Base-by-base conservation (phyloP, 2,888 invertebrate genomes). In the Herminia tarsipennalis region DNA sequence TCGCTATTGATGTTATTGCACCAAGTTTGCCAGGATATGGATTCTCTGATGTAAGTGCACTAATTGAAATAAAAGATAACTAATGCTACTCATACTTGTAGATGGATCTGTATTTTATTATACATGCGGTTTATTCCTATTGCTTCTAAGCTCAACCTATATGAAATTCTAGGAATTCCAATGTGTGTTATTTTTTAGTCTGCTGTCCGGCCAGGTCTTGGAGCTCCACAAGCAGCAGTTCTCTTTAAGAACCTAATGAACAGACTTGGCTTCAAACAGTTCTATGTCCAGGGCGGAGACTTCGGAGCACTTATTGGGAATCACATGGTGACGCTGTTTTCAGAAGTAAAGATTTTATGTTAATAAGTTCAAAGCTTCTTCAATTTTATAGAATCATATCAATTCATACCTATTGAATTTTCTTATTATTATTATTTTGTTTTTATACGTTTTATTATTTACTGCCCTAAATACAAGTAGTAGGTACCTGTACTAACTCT, bases 271-370 rank as follows among this genome's bases (percentile, higher is more conserved):
- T 92, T 89, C 72, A 75, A 93, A 13, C 89, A 93, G 69, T 96
- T 92, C 76, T 95, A 94, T 76, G 77, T 93, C 0, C 96, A 96
- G 37, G 86, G 83, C 0, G 96, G 97, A 0, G 97, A 97, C 78
- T 97, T 96, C 96, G 98, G 98, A 86, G 1, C 85, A 70, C 0
- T 78, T 85, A 66, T 96, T 2, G 71, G 73, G 0, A 62, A 47
- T 28, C 44, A 40, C 17, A 62, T 86, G 57, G 73, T 55, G 0
- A 85, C 83, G 0, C n/a, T 92, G 57, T 95, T 95, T 14, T 90
- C 84, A 17, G 39, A 81, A 47, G 85, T 85, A 63, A 62, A n/a
- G n/a, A n/a, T n/a, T n/a, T n/a, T n/a, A n/a, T n/a, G n/a, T 27
- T n/a, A n/a, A 8, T 3, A 28, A 2, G 14, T 13, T 3, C 2